Conservation (phyloP, 2,113 vertebrate genomes). For the Carassius auratus region DNA sequence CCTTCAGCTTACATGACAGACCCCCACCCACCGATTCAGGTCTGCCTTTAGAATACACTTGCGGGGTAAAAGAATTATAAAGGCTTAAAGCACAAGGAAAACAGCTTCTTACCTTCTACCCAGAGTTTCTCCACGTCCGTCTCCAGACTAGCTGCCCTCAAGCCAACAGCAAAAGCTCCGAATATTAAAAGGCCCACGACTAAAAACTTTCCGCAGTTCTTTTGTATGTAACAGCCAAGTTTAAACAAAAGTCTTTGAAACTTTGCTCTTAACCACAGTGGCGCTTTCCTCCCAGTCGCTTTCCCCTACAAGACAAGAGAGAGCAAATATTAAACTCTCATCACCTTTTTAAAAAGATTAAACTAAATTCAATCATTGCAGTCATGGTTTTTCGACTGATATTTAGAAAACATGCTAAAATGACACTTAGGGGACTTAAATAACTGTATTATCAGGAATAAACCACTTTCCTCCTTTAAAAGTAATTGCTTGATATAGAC, state of each 20-base stretch:
- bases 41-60: neutral
- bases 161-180: slow-evolving; percentile 97
- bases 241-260: slow-evolving; percentile 98
- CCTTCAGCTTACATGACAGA: slow-evolving; percentile 61
- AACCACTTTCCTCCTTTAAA: neutral
- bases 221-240: slow-evolving; percentile 99
- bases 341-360: neutral
- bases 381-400: neutral
- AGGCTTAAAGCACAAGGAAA: slow-evolving; percentile 23
- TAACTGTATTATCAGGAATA: neutral
- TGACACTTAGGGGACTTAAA: neutral
- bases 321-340: slow-evolving; percentile 50
- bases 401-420: neutral
- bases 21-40: slow-evolving; percentile 23
- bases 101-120: slow-evolving; percentile 94
- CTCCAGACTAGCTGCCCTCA: slow-evolving; percentile 95
- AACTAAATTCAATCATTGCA: neutral
- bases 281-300: slow-evolving; percentile 93
- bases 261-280: slow-evolving; percentile 96
- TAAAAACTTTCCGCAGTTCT: slow-evolving; percentile 99
- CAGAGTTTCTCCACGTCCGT: slow-evolving; percentile 98
- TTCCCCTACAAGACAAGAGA: slow-evolving; percentile 87
- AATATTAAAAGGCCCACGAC: slow-evolving; percentile 98
- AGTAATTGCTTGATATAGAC: neutral
- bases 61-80: slow-evolving; percentile 32